Evolutionary conservation across 1,140 invertebrate species (phyloP).

Genomic region (Varroa destructor): DNA sequence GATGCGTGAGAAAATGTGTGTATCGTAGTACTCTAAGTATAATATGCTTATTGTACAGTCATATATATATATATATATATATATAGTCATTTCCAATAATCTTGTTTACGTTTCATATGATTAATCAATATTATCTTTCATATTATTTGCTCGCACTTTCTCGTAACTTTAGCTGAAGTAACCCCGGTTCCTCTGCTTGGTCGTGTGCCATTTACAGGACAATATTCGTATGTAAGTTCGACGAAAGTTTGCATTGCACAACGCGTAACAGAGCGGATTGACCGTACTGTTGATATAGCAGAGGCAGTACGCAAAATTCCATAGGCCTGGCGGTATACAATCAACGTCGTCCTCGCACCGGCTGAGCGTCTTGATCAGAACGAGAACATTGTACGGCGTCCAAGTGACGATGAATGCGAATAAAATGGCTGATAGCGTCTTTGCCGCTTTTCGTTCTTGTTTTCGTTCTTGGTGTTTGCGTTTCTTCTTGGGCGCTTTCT

Average conservation of each 20-base stretch:
- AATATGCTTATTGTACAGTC: no score
- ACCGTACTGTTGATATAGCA: conserved; percentile 77
- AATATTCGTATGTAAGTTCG: conserved; percentile 89
- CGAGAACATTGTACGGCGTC: conserved; percentile 95
- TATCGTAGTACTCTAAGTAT: no score
- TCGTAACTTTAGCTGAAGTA: conserved; percentile 32
- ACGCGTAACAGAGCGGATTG: conserved; percentile 77
- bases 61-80: no score
- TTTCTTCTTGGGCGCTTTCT: conserved; percentile 44
- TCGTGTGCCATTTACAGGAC: conserved; percentile 75
- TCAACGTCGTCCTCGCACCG: conserved; percentile 51
- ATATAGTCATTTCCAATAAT: no score
- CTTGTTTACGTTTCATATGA: no score
- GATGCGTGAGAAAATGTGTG: no score
- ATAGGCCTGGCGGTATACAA: conserved; percentile 61
- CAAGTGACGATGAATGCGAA: conserved; percentile 96
- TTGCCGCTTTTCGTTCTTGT: conserved; percentile 95
- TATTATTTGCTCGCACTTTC: no score
- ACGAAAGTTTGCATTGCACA: conserved; percentile 92
- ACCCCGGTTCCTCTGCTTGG: conserved; percentile 33
- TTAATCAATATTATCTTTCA: no score
- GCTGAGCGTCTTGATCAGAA: conserved; percentile 69
- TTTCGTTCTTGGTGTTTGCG: conserved; percentile 90
- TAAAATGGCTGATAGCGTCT: conserved; percentile 90
- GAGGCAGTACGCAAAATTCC: conserved; percentile 94